These are phyloP conservation scores for Ostrea denselamellosa DNA, from an alignment of 1,140 invertebrate species.

Conservation along the genomic window DNA sequence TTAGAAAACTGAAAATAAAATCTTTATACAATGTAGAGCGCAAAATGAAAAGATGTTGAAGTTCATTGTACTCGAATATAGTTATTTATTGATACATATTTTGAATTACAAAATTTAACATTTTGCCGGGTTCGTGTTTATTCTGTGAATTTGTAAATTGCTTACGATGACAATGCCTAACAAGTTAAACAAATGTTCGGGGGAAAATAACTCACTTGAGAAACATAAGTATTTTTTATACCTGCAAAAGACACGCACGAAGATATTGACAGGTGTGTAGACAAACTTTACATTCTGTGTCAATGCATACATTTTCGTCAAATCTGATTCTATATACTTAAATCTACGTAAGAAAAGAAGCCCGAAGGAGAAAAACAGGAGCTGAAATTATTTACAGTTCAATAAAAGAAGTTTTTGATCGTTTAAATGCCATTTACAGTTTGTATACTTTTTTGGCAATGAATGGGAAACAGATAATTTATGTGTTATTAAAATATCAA, in stretches of 20 bases:
- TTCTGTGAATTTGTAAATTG: not conserved
- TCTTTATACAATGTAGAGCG: no score
- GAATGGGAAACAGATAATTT: not conserved
- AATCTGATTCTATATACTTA: not conserved
- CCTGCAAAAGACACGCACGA: not conserved
- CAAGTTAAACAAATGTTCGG: not conserved
- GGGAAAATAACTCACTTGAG: not conserved
- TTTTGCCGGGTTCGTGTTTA: not conserved
- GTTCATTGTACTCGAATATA: not conserved
- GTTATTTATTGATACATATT: not conserved
- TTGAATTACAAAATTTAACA: not conserved
- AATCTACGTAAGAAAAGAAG: not conserved
- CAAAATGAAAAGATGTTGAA: no score
- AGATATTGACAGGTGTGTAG: not conserved
- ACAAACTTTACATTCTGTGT: not conserved
- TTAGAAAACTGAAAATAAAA: no score
- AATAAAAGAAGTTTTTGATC: not conserved
- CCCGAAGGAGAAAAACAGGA: not conserved
- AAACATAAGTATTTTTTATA: not conserved
- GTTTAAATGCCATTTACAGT: conserved; percentile 33
- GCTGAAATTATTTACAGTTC: not conserved
- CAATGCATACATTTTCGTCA: not conserved
- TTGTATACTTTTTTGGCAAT: conserved; percentile 19
- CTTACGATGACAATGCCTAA: not conserved
- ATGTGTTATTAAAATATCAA: conserved; percentile 23